Percentiles rank a stretch among this genome's conserved stretches.
Evolutionary conservation across 2,797 vertebrate genomes (phyloP).

Genomic region (Ammospiza maritima): DNA sequence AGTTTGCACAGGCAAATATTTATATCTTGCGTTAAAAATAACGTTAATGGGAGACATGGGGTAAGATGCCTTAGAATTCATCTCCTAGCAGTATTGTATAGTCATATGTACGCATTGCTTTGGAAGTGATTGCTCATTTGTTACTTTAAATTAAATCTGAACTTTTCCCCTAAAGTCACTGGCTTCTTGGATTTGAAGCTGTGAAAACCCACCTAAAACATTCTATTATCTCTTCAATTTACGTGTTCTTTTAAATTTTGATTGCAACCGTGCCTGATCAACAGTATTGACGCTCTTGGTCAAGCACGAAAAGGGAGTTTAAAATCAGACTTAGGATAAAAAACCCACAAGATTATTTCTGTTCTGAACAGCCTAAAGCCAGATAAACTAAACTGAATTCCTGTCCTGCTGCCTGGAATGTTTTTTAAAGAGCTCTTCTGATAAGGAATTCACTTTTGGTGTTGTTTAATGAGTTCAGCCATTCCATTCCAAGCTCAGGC

Average conservation of each 20-base stretch:
- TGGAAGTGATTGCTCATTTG: not conserved
- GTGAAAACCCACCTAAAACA: not conserved
- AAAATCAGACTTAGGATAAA: not conserved
- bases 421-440: not conserved
- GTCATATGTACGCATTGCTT: not conserved
- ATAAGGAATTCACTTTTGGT: not conserved
- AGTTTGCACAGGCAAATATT: constrained; percentile 52
- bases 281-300: not conserved
- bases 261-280: not conserved
- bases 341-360: not conserved
- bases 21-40: constrained; percentile 36
- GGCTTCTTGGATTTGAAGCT: not conserved
- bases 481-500: not conserved
- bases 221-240: not conserved
- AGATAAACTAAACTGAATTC: not conserved
- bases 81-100: not conserved
- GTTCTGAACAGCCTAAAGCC: not conserved
- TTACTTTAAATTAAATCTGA: not conserved
- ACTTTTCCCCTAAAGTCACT: not conserved
- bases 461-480: not conserved
- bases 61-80: not conserved
- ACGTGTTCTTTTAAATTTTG: not conserved
- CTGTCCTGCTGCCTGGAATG: not conserved
- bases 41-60: not conserved
- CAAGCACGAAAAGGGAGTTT: not conserved